Evolutionary conservation across 2,113 vertebrate genomes (phyloP).

Genomic region (Aegotheles bennettii): DNA sequence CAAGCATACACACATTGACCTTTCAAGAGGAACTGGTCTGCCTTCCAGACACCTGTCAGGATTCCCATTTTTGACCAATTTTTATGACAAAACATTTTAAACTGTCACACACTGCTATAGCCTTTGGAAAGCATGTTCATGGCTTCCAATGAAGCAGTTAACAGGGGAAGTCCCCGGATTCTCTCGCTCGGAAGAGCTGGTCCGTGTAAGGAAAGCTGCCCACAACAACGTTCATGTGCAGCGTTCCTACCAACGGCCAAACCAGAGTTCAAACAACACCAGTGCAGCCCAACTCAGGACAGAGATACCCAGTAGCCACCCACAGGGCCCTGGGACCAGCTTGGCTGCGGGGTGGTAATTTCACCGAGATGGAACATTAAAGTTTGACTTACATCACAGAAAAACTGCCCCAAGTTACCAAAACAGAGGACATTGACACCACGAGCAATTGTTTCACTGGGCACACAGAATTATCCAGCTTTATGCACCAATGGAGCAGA

Average conservation of each 20-base stretch:
- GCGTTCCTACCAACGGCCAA: not conserved
- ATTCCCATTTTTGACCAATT: not conserved
- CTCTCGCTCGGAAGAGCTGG: not conserved
- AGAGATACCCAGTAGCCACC: not conserved
- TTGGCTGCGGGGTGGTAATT: too few relatives aligned
- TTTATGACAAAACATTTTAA: not conserved
- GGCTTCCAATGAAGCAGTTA: not conserved
- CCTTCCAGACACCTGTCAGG: not conserved
- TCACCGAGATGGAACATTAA: not conserved
- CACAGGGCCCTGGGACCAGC: not conserved
- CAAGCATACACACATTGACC: fast-evolving
- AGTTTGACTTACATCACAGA: not conserved
- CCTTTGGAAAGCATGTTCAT: not conserved
- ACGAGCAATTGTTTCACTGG: not conserved
- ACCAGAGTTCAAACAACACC: not conserved
- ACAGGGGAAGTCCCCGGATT: not conserved
- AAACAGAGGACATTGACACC: not conserved
- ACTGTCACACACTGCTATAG: not conserved
- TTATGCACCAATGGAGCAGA: not conserved
- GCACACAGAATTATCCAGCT: not conserved
- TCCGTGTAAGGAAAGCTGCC: not conserved
- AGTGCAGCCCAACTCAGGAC: not conserved
- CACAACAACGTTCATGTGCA: not conserved
- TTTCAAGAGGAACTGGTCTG: not conserved
- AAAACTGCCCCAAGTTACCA: not conserved